A percentile compares a stretch with the other conserved stretches of the same genome.
These are phyloP conservation scores for Monomorium pharaonis DNA, from an alignment of 1,140 invertebrate genomes.

Conservation along the genomic window DNA sequence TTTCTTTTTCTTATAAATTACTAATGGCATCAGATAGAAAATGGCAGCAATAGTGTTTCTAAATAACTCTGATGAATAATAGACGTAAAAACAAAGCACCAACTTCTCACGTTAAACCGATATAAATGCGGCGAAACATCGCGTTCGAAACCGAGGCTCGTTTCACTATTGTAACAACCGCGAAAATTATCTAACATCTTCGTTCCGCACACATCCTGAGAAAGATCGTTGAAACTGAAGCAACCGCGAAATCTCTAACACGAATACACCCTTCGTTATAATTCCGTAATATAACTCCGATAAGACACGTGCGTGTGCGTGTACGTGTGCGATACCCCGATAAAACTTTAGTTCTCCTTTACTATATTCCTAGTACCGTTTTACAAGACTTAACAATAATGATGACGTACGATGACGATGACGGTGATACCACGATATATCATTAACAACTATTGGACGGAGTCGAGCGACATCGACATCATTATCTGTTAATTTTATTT, in stretches of 20 bases:
- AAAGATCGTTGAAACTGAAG: slow-evolving; percentile 8
- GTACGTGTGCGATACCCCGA: slow-evolving; percentile 33
- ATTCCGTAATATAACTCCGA: slow-evolving; percentile 40
- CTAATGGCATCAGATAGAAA: slow-evolving; percentile 25
- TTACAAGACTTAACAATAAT: slow-evolving; percentile 60
- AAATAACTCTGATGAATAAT: slow-evolving; percentile 55
- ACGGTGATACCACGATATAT: slow-evolving; percentile 65
- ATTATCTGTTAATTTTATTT: slow-evolving; percentile 3
- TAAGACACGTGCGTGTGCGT: slow-evolving; percentile 64
- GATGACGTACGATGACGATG: slow-evolving; percentile 65
- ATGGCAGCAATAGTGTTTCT: slow-evolving; percentile 5
- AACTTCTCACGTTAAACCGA: slow-evolving; percentile 59
- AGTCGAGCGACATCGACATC: slow-evolving; percentile 73
- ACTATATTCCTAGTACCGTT: slow-evolving; percentile 43
- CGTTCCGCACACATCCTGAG: background rate
- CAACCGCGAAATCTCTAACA: slow-evolving; percentile 37
- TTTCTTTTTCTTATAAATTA: slow-evolving; percentile 11
- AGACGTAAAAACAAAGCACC: slow-evolving; percentile 65
- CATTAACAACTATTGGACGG: slow-evolving; percentile 75
- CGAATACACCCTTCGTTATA: slow-evolving; percentile 43
- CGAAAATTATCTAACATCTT: slow-evolving; percentile 45
- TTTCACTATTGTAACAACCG: slow-evolving; percentile 49
- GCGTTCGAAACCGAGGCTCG: slow-evolving; percentile 11
- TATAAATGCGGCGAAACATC: slow-evolving; percentile 38
- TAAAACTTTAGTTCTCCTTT: slow-evolving; percentile 24